Evolutionary conservation across 2,797 vertebrate genomes (phyloP), one percentile per base, ranked within the genome.

Genomic region (Pangasius macronema): DNA sequence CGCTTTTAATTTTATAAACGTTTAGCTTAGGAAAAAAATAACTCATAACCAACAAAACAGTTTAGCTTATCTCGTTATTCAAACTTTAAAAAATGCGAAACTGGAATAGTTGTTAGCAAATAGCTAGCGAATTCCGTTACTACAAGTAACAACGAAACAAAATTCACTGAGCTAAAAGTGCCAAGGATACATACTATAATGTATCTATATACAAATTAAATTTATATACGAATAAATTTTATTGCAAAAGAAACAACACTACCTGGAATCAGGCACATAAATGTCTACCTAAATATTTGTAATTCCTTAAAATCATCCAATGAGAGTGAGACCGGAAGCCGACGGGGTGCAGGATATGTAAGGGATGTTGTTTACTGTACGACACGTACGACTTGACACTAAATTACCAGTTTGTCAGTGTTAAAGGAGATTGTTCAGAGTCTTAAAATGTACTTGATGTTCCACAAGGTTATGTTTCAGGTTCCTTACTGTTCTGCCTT

Each of bases 231-330:
- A 42, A 42, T 33, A 22, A 2, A 11, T 49, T 49, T 33, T 10
- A 57, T 39, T 22, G 5, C 36, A 55, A 13, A 79, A 36, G 10
- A 22, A 0, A 24, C 36, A 36, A 36, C 33, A 39, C 7, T 8
- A 24, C 20, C 3, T 59, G 2, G 36, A 61, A 82, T 82, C 39
- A 30, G 80, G 59, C 59, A 82, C 1, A 2, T 82, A 2, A 30
- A 82, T 49, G 30, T 22, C 3, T 18, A n/a, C 59, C 80, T 82
- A 82, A 49, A 82, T 82, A 49, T 65, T 82, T 82, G 59, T 7
- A 10, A 82, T 82, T 65, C 59, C 59, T 63, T 18, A 59, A 30
- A 65, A 30, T 46, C 39, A 49, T 46, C 27, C 80, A 49, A n/a
- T 10, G 6, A 30, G 59, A 30, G 8, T 30, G 39, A 49, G 59